Conservation (phyloP, 2,888 invertebrate species). For the Pterobdella sp. region DNA sequence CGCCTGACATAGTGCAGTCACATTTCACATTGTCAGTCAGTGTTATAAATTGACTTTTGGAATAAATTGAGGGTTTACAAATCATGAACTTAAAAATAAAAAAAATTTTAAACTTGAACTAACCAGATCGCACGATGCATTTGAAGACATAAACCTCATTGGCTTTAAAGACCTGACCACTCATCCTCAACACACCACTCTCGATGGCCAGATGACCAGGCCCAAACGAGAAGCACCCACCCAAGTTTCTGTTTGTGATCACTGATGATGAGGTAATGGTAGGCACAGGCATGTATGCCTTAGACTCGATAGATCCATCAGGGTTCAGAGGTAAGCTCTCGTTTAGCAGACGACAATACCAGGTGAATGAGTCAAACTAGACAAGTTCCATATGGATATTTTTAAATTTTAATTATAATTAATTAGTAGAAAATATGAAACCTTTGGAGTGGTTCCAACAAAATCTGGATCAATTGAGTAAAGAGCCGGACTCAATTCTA, state of each 20-base stretch:
- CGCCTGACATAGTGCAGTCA: no score
- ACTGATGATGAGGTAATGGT: neutral
- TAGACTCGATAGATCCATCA: neutral
- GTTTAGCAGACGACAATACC: conserved; percentile 1
- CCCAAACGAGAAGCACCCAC: conserved; percentile 1
- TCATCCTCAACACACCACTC: neutral
- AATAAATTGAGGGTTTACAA: neutral
- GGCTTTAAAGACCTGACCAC: neutral
- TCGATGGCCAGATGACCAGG: neutral
- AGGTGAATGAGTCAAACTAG: neutral
- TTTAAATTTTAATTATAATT: neutral
- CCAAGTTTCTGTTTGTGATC: neutral
- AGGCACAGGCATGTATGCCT: neutral
- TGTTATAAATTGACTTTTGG: conserved; percentile 2
- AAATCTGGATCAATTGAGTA: neutral
- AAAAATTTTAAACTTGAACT: neutral
- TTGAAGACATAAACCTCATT: conserved; percentile 1
- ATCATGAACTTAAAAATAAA: no score
- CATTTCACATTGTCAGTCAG: no score
- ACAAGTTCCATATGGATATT: neutral
- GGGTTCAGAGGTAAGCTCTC: neutral
- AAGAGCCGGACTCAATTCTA: neutral
- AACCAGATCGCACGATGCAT: neutral
- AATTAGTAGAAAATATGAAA: neutral
- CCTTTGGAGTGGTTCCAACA: neutral